Conservation (phyloP, 1,140 invertebrate genomes). For the Drosophila nebulosa region DNA sequence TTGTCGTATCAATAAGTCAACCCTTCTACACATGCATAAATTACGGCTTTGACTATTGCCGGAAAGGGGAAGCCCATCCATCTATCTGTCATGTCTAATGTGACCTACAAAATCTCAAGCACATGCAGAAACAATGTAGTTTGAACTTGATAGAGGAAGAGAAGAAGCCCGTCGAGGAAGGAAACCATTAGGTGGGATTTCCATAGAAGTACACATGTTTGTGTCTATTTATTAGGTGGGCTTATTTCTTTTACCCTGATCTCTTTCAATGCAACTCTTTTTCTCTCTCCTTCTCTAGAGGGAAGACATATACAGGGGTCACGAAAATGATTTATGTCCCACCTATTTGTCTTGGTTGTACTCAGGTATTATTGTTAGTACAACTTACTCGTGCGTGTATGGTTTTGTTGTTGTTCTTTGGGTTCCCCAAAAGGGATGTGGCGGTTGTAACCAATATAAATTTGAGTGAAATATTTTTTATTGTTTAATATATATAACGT, state of each 20-base stretch:
- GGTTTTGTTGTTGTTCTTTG: neutral
- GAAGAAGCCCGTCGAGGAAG: neutral
- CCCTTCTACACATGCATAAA: conserved; percentile 47
- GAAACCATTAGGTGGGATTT: conserved; percentile 6
- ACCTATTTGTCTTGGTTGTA: neutral
- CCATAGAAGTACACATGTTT: neutral
- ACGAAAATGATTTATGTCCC: neutral
- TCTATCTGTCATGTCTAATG: conserved; percentile 47
- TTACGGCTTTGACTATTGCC: conserved; percentile 15
- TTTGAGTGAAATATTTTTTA: neutral
- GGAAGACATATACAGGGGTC: neutral
- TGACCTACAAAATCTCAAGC: conserved; percentile 13
- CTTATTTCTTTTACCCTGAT: neutral
- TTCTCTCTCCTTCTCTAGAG: neutral
- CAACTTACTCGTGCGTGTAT: neutral
- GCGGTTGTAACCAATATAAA: neutral
- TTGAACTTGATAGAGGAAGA: neutral
- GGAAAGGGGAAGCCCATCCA: conserved; percentile 27
- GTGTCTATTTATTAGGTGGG: neutral
- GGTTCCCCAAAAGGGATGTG: neutral
- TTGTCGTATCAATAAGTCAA: conserved; percentile 53
- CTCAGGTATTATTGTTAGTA: neutral
- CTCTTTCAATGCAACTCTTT: neutral
- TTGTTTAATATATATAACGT: neutral
- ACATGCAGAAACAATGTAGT: conserved; percentile 21